phyloP scores from a whole-genome alignment of 2,113 vertebrate species.

The Acrocephalus arundinaceus region DNA sequence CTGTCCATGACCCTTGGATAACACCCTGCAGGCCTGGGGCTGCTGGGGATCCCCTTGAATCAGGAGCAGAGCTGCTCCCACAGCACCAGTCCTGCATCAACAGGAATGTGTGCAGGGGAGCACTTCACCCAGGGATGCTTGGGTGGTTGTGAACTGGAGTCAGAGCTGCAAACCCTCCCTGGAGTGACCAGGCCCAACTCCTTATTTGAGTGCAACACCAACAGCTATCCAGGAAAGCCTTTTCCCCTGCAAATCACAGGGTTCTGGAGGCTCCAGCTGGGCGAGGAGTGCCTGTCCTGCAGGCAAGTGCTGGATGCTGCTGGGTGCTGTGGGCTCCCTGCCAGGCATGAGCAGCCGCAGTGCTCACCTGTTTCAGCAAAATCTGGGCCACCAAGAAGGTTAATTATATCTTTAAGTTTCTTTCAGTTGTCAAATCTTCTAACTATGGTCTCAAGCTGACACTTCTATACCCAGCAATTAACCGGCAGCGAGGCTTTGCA shows the following conservation, averaged over 20 bases:
- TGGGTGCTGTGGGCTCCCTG: background rate
- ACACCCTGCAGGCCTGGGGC: fast-evolving
- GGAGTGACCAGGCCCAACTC: background rate
- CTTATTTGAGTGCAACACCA: background rate
- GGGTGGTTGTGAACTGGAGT: fast-evolving
- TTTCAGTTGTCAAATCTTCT: slow-evolving; percentile 6
- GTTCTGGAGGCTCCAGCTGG: background rate
- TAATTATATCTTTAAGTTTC: slow-evolving; percentile 27
- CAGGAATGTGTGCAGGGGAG: background rate
- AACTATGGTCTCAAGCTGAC: background rate
- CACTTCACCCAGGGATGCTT: background rate
- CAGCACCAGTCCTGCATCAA: background rate
- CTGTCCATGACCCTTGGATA: background rate
- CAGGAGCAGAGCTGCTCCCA: background rate
- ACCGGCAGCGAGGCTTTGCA: background rate
- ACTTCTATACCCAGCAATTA: slow-evolving; percentile 19
- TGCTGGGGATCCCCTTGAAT: background rate
- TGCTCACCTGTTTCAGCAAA: background rate
- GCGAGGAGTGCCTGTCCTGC: background rate
- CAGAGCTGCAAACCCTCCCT: background rate
- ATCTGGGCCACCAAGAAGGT: background rate
- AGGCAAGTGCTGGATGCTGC: background rate
- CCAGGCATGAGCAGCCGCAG: background rate
- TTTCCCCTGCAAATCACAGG: fast-evolving
- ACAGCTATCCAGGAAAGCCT: background rate